Conservation (phyloP, 2,797 vertebrate species). For the Gymnothorax javanicus region DNA sequence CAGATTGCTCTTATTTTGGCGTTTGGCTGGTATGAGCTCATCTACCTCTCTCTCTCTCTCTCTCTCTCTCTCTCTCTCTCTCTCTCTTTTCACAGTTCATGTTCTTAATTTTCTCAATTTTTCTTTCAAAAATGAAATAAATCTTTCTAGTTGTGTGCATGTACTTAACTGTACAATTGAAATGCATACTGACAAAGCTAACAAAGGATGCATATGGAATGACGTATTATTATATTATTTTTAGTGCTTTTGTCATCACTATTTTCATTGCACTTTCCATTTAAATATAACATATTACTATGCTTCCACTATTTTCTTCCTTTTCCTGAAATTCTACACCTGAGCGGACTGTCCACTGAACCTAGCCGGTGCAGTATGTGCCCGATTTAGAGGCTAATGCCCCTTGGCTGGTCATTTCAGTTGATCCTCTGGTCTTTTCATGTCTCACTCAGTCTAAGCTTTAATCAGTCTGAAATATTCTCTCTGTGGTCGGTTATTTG, state of each 20-base stretch:
- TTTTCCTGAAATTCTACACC: not conserved
- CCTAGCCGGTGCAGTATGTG: conserved; percentile 45
- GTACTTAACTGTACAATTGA: not conserved
- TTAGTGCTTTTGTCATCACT: not conserved
- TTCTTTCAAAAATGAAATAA: not conserved
- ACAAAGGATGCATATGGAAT: not conserved
- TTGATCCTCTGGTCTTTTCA: not conserved
- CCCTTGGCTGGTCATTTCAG: conserved; percentile 41
- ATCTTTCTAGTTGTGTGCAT: not conserved
- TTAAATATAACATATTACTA: not conserved
- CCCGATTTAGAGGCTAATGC: not conserved
- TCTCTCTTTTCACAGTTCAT: not conserved
- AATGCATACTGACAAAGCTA: not conserved
- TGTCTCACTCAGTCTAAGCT: not conserved
- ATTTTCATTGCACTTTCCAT: too few relatives aligned
- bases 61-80: conserved; percentile 3
- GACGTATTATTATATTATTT: not conserved
- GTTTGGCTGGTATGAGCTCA: conserved; percentile 32
- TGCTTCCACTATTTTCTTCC: not conserved
- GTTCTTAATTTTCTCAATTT: too few relatives aligned
- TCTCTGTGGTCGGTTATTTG: not conserved
- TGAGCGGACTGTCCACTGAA: not conserved
- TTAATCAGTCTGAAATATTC: not conserved
- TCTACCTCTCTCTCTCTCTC: conserved; percentile 22
- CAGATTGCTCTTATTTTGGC: conserved; percentile 54